Percentiles rank a stretch among this genome's conserved stretches.
phyloP scores from a whole-genome alignment of 1,140 invertebrate species.

The Aphaenogaster rudis region DNA sequence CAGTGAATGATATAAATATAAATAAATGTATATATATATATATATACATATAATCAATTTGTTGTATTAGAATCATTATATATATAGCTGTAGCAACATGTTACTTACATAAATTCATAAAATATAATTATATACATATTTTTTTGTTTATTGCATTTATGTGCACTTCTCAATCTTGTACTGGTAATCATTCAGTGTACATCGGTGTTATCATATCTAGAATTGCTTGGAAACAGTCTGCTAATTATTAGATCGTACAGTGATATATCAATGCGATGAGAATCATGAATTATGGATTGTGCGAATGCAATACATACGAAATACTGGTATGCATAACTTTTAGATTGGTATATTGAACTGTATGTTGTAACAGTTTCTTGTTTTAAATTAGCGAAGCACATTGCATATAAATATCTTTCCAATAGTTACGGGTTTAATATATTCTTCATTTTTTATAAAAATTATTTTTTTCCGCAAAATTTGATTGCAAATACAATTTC shows the following conservation, averaged over 20 bases:
- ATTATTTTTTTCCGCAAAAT: background rate
- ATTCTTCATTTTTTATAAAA: background rate
- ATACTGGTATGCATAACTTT: conserved; percentile 27
- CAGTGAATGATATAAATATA: background rate
- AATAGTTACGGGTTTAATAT: background rate
- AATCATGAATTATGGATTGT: conserved; percentile 69
- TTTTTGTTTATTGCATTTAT: conserved; percentile 18
- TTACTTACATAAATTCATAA: background rate
- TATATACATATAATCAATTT: too few relatives aligned
- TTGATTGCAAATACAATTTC: background rate
- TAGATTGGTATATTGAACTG: conserved; percentile 22
- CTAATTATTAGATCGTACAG: conserved; percentile 58
- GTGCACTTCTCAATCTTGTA: conserved; percentile 25
- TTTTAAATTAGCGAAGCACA: background rate
- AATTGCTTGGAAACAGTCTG: conserved; percentile 49
- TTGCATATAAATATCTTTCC: conserved; percentile 10
- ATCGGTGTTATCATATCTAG: conserved; percentile 2
- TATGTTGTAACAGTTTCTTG: conserved; percentile 14
- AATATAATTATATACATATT: background rate
- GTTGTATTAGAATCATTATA: background rate
- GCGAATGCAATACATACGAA: conserved; percentile 32
- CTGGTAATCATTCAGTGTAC: conserved; percentile 19
- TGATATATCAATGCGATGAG: conserved; percentile 57
- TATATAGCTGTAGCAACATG: background rate
- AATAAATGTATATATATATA: background rate